These are phyloP conservation scores for Drosophila borborema DNA, from an alignment of 2,888 invertebrate genomes.

Conservation along the genomic window DNA sequence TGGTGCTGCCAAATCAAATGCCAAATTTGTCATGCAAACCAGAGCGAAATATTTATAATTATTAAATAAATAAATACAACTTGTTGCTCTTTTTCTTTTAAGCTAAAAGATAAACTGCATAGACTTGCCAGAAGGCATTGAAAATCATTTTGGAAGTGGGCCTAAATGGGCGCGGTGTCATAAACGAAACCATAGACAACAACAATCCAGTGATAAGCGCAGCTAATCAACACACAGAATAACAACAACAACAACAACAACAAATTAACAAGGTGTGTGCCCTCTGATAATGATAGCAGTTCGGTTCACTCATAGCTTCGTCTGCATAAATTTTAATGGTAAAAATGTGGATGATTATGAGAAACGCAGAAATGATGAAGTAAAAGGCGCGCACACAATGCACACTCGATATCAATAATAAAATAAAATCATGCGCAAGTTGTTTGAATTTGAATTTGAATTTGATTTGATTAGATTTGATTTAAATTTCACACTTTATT, in stretches of 20 bases:
- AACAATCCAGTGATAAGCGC: conserved; percentile 45
- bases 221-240: conserved; percentile 40
- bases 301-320: conserved; percentile 4
- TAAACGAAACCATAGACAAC: conserved; percentile 36
- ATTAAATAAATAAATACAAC: not conserved
- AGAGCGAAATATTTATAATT: not conserved
- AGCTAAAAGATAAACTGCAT: conserved; percentile 43
- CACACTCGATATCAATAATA: conserved; percentile 4
- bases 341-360: conserved; percentile 35
- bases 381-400: conserved; percentile 7
- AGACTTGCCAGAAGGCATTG: conserved; percentile 36
- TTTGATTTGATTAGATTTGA: conserved; percentile 3
- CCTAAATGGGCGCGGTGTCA: conserved; percentile 38
- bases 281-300: conserved; percentile 41
- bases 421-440: conserved; percentile 5
- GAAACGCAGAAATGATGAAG: conserved; percentile 18
- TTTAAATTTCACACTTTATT: conserved; percentile 27
- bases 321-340: conserved; percentile 10
- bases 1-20: conserved; percentile 22
- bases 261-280: conserved; percentile 41
- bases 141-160: conserved; percentile 35
- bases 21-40: conserved; percentile 20
- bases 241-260: conserved; percentile 21
- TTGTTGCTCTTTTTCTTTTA: not conserved
- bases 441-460: not conserved